Percentiles rank a stretch among this genome's conserved stretches.
phyloP scores from a whole-genome alignment of 1,140 invertebrate species.

The Hyles vespertilio region DNA sequence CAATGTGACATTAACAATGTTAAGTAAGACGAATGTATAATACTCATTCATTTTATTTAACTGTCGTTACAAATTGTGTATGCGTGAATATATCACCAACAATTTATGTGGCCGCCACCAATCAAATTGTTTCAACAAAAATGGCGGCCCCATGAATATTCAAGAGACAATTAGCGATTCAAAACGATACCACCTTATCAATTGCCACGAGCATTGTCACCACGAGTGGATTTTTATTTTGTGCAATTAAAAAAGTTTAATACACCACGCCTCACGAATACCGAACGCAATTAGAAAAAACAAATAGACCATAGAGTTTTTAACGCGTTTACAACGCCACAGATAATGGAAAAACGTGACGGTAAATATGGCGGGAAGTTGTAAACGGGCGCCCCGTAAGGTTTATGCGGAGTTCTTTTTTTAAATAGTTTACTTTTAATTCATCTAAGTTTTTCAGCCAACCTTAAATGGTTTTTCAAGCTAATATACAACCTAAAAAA shows the following conservation, averaged over 20 bases:
- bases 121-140: constrained; percentile 1
- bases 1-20: no score
- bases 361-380: constrained; percentile 46
- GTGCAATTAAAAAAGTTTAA: constrained; percentile 21
- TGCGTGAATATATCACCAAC: not conserved
- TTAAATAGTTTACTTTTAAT: not conserved
- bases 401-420: constrained; percentile 2
- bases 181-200: constrained; percentile 13
- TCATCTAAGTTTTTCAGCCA: not conserved
- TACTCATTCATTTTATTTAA: constrained; percentile 15
- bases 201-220: constrained; percentile 11
- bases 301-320: constrained; percentile 45
- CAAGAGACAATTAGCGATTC: constrained; percentile 19
- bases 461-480: no score
- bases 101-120: not conserved
- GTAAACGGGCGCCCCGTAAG: constrained; percentile 1
- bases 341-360: constrained; percentile 41
- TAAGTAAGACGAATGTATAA: constrained; percentile 12
- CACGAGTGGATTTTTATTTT: constrained; percentile 9
- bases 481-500: no score
- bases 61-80: not conserved
- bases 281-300: constrained; percentile 37
- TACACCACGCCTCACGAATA: constrained; percentile 30
- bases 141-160: constrained; percentile 10
- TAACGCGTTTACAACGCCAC: constrained; percentile 24